phyloP scores from a whole-genome alignment of 1,140 invertebrate genomes.

The Bombus superbus region DNA sequence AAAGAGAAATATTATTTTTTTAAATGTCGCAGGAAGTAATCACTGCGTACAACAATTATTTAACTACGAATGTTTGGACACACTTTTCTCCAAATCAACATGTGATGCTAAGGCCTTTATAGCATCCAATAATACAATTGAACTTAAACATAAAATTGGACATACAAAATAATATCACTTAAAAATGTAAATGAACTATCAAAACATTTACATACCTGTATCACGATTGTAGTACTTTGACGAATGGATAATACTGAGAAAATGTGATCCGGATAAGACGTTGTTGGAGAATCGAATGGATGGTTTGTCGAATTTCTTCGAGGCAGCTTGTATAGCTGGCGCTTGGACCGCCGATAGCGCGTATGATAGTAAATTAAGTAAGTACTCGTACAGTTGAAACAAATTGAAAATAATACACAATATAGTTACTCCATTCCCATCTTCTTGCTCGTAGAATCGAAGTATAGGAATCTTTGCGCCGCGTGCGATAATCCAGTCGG shows the following conservation, averaged over 20 bases:
- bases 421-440: not conserved
- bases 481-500: slow-evolving; percentile 85
- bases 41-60: not conserved
- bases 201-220: not conserved
- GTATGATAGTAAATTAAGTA: slow-evolving; percentile 88
- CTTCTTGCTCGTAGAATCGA: slow-evolving; percentile 83
- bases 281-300: slow-evolving; percentile 89
- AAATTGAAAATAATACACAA: not conserved
- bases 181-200: not conserved
- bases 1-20: too few relatives aligned
- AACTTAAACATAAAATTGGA: not conserved
- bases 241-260: slow-evolving; percentile 85
- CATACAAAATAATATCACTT: too few relatives aligned
- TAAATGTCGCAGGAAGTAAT: too few relatives aligned
- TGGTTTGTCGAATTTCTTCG: slow-evolving; percentile 88
- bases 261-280: slow-evolving; percentile 86
- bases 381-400: slow-evolving; percentile 69
- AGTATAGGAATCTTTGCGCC: slow-evolving; percentile 88
- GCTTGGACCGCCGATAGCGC: slow-evolving; percentile 88
- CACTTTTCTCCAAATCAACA: not conserved
- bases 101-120: not conserved
- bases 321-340: slow-evolving; percentile 90
- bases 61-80: not conserved
- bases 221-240: slow-evolving; percentile 86
- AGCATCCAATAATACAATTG: not conserved